Evolutionary conservation across 2,888 invertebrate species (phyloP).

Genomic region (Drosophila eohydei): DNA sequence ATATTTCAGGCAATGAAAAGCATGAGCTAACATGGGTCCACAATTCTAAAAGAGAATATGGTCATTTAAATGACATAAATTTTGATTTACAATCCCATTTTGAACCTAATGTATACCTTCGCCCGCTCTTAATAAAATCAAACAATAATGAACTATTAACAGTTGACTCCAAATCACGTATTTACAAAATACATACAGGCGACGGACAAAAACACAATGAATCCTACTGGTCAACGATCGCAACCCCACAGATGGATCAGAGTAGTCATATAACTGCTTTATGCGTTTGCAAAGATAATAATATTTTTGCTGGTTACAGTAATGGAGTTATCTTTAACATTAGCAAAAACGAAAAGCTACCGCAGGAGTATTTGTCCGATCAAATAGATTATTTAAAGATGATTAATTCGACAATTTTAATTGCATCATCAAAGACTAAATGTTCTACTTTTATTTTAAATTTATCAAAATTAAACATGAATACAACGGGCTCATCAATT

Average conservation of each 20-base stretch:
- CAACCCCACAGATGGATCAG: slow-evolving; percentile 48
- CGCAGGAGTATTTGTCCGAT: slow-evolving; percentile 31
- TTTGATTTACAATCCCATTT: slow-evolving; percentile 40
- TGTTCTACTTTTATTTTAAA: slow-evolving; percentile 47
- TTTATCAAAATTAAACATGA: background rate
- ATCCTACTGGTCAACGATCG: slow-evolving; percentile 72
- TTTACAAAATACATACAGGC: slow-evolving; percentile 74
- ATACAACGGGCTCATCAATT: background rate
- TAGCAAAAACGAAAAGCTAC: slow-evolving; percentile 42
- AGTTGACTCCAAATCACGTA: slow-evolving; percentile 81
- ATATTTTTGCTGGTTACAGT: slow-evolving; percentile 76
- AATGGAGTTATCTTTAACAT: slow-evolving; percentile 79
- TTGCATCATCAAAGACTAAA: slow-evolving; percentile 57
- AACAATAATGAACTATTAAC: slow-evolving; percentile 69
- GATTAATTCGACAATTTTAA: slow-evolving; percentile 67
- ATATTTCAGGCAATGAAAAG: slow-evolving; percentile 18
- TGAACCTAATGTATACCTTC: slow-evolving; percentile 79
- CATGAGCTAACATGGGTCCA: slow-evolving; percentile 77
- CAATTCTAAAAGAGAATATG: slow-evolving; percentile 48
- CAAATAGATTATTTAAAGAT: slow-evolving; percentile 75
- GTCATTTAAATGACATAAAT: background rate
- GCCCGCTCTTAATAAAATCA: slow-evolving; percentile 54
- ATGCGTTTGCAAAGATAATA: slow-evolving; percentile 39
- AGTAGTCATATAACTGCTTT: slow-evolving; percentile 70
- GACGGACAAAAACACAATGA: background rate